Evolutionary conservation across 2,113 vertebrate species (phyloP).

Genomic region (Tricholaema leucomelas): DNA sequence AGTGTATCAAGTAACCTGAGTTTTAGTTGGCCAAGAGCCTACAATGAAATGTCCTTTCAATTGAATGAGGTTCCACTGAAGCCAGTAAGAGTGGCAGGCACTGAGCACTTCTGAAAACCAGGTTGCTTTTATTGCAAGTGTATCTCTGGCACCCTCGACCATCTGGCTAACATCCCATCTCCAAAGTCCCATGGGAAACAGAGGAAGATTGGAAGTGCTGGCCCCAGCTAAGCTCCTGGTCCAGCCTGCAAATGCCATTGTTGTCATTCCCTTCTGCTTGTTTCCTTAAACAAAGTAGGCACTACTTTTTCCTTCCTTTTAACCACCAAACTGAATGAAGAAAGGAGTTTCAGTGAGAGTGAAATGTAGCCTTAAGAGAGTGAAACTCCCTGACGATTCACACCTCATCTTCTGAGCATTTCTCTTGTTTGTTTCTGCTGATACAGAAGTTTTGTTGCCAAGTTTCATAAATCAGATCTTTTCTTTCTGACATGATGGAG

Average conservation of each 20-base stretch:
- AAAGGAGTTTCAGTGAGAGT: neutral
- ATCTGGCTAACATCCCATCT: neutral
- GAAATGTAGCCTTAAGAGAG: neutral
- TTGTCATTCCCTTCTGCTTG: neutral
- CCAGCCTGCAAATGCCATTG: neutral
- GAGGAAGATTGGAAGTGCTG: neutral
- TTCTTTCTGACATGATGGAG: neutral
- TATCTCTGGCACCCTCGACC: neutral
- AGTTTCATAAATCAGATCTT: neutral
- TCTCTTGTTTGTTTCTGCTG: neutral
- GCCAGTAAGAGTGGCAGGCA: neutral
- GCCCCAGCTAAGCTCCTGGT: neutral
- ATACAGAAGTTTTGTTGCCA: neutral
- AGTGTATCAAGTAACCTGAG: neutral
- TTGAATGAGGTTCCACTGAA: neutral
- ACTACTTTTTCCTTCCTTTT: neutral
- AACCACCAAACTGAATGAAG: neutral
- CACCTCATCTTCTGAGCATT: neutral
- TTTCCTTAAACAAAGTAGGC: neutral
- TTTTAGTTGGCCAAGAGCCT: neutral
- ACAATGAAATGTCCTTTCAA: neutral
- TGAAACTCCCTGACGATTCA: neutral
- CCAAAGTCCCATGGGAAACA: neutral
- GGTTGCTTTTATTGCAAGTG: neutral
- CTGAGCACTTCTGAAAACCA: neutral